phyloP scores from a whole-genome alignment of 2,888 invertebrate species.

The Callinectes sapidus region DNA sequence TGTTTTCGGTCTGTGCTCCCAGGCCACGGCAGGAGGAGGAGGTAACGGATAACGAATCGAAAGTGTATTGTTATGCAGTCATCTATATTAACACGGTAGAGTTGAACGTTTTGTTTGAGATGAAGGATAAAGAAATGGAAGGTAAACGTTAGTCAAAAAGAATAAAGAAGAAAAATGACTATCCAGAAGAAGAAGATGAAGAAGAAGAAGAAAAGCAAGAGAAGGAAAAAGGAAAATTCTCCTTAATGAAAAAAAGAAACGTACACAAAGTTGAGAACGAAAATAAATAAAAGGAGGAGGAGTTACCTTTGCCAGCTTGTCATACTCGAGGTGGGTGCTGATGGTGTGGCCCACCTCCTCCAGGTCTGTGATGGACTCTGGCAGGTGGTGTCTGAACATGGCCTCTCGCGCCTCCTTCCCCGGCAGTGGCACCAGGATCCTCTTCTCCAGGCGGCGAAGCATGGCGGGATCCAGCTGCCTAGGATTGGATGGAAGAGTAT shows the following conservation, averaged over 20 bases:
- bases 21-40: neutral
- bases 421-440: slow-evolving; percentile 88
- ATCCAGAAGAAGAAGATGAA: too few relatives aligned
- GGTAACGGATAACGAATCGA: neutral
- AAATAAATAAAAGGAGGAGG: neutral
- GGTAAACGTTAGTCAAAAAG: too few relatives aligned
- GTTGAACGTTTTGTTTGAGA: too few relatives aligned
- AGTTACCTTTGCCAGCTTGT: slow-evolving; percentile 76
- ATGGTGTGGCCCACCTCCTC: slow-evolving; percentile 77
- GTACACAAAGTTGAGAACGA: neutral
- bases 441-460: slow-evolving; percentile 90
- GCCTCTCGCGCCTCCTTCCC: slow-evolving; percentile 81
- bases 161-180: too few relatives aligned
- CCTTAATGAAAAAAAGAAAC: neutral
- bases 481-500: neutral
- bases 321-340: slow-evolving; percentile 77
- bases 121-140: too few relatives aligned
- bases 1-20: neutral
- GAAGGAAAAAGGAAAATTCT: neutral
- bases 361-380: slow-evolving; percentile 75
- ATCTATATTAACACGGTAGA: neutral
- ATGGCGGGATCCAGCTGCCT: slow-evolving; percentile 93
- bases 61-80: neutral
- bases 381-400: slow-evolving; percentile 81
- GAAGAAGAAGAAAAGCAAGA: neutral